These are phyloP conservation scores for Drosophila helvetica DNA, from an alignment of 2,888 invertebrate genomes.

Conservation along the genomic window DNA sequence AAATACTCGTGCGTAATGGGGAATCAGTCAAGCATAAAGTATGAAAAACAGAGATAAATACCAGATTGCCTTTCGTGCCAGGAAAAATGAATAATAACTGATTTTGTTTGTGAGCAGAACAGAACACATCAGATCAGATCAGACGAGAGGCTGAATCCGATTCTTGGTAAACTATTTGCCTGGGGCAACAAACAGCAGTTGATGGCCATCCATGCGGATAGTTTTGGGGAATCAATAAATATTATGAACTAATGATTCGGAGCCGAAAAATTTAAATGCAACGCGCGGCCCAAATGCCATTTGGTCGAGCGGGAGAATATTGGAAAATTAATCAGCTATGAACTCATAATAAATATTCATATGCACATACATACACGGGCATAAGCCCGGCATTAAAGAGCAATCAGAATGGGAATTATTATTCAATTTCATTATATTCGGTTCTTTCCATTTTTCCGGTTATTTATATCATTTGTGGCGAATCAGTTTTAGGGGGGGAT, in stretches of 20 bases:
- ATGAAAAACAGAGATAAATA: conserved; percentile 74
- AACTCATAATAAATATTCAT: conserved; percentile 36
- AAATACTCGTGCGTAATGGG: conserved; percentile 63
- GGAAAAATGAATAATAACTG: conserved; percentile 7
- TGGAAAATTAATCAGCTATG: conserved; percentile 49
- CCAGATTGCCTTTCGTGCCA: conserved; percentile 49
- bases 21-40: conserved; percentile 75
- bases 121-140: neutral
- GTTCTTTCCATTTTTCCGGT: neutral
- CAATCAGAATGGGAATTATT: conserved; percentile 23
- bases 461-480: conserved; percentile 11
- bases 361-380: conserved; percentile 20
- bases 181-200: neutral
- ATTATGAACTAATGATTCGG: conserved; percentile 11
- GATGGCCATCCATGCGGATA: neutral
- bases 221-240: neutral
- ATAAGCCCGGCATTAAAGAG: conserved; percentile 15
- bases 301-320: conserved; percentile 31
- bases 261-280: conserved; percentile 32
- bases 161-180: neutral
- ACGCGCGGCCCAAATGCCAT: conserved; percentile 5
- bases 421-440: conserved; percentile 1
- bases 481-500: neutral
- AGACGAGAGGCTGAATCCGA: neutral
- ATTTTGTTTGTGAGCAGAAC: neutral